Percentiles rank a stretch among this genome's conserved stretches.
These are phyloP conservation scores for Conus betulinus DNA, from an alignment of 1,140 invertebrate species.

Conservation along the genomic window DNA sequence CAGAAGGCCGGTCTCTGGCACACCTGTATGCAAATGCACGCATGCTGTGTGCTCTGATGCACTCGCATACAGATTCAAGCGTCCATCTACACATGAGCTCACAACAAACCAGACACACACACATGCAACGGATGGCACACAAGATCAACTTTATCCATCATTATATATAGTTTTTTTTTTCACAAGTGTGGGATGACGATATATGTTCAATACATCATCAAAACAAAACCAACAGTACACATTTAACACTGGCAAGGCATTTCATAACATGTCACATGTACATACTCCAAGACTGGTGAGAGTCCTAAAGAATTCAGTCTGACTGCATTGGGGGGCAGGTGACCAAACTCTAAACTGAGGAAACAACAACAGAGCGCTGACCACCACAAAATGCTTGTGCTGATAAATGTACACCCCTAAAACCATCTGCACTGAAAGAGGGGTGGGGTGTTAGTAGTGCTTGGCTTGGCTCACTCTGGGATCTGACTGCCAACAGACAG, in stretches of 20 bases:
- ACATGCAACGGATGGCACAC: neutral
- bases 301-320: neutral
- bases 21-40: too few species aligned
- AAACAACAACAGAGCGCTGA: neutral
- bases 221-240: neutral
- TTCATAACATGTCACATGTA: neutral
- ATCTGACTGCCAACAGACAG: neutral
- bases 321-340: neutral
- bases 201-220: neutral
- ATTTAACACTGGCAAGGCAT: conserved; percentile 7
- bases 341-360: neutral
- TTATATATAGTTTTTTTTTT: neutral
- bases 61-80: too few species aligned
- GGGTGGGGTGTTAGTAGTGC: neutral
- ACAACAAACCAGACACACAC: neutral
- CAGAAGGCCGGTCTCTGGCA: too few species aligned
- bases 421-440: neutral
- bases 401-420: neutral
- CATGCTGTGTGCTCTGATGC: too few species aligned
- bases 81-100: too few species aligned
- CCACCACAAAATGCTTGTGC: neutral
- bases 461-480: neutral
- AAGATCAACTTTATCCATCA: conserved; percentile 7
- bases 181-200: conserved; percentile 6
- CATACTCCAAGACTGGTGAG: neutral